Evolutionary conservation across 2,888 invertebrate species (phyloP), one percentile per base, ranked within the genome.

Genomic region (Diadegma fenestrale): DNA sequence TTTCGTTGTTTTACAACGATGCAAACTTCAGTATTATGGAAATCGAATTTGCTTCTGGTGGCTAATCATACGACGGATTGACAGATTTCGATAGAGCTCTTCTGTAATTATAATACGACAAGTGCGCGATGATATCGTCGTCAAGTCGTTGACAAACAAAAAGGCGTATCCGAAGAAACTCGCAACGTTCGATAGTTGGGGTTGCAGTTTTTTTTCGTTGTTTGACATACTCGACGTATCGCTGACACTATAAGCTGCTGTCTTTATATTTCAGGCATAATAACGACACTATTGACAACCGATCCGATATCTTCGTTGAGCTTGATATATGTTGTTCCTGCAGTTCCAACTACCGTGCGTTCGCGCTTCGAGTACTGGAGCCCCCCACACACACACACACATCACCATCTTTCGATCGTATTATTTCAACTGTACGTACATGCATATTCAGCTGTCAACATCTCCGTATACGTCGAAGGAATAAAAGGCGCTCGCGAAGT

Each of bases 231-330:
- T 51, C 75, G 66, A 71, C 54, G 33, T 80, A 84, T 81, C 61
- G 68, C 72, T 73, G 84, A 81, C 84, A 63, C 66, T 79, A 64
- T 71, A 78, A n/a, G 22, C 33, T 37, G 30, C 45, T 33, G 22
- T 30, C 51, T 71, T 79, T 80, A 84, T 81, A 84, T 73, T 81
- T 78, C 73, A 78, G 64, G 61, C 72, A 71, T 79, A 79, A 68
- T 78, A 85, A 78, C 78, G 84, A 78, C 81, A 81, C 84, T 68
- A 85, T 85, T 81, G 78, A 80, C 84, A 73, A 80, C 61, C 84
- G 78, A 85, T 85, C 73, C 81, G 84, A 78, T 81, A 77, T 78
- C 84, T 68, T 71, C 61, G 63, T 37, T 48, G 71, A 61, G 19
- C 48, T 48, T 76, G 69, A 75, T 75, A 43, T 63, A 63, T 75